Percentiles rank a stretch among this genome's conserved stretches.
These are phyloP conservation scores for Candidula unifasciata DNA, from an alignment of 2,888 invertebrate species.

Conservation along the genomic window DNA sequence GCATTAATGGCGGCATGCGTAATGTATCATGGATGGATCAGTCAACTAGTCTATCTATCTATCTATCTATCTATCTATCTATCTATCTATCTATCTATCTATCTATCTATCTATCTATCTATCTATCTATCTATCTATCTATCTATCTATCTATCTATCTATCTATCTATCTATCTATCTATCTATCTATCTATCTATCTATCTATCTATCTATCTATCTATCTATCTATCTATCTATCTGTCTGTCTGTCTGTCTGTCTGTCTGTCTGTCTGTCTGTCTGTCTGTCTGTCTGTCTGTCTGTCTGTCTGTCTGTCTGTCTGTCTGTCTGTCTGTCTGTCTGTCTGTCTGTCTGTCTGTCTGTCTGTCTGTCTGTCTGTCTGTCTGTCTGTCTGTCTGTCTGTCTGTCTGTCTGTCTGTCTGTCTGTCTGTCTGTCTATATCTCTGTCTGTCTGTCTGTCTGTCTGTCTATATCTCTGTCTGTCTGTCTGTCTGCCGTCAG, in stretches of 20 bases:
- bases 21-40: too few relatives aligned
- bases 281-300: background rate
- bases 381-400: background rate
- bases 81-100: constrained; percentile 24
- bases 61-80: constrained; percentile 1
- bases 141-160: constrained; percentile 19
- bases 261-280: too few relatives aligned
- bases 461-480: background rate
- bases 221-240: too few relatives aligned
- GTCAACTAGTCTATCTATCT: background rate
- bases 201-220: constrained; percentile 20
- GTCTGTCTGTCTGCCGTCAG: background rate
- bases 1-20: too few relatives aligned
- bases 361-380: constrained; percentile 4
- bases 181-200: constrained; percentile 17
- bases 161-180: constrained; percentile 27
- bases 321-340: background rate
- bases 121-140: constrained; percentile 13
- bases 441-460: background rate
- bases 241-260: background rate
- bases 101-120: constrained; percentile 19
- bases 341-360: constrained; percentile 6
- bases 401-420: background rate
- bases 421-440: background rate
- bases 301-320: background rate